Base-by-base conservation (phyloP, 1,140 invertebrate species). In the Leptonema lineaticorne region DNA sequence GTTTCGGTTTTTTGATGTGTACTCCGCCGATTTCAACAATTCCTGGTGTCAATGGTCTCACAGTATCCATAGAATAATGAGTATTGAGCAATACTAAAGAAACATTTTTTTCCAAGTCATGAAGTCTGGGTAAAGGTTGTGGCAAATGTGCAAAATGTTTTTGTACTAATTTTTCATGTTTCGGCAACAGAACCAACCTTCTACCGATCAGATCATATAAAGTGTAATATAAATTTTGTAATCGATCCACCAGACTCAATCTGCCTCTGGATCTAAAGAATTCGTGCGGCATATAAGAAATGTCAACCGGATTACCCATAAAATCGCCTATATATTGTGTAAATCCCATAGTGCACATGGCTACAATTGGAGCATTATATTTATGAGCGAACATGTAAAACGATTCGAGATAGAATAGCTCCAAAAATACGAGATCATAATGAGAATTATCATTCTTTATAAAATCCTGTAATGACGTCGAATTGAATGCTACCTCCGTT, bases 71-170 rank as follows among this genome's bases (percentile, higher is more conserved):
- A 29, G 78, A 77, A 6, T 79, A 80, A 77, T 86, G 84, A 18
- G 77, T 80, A 69, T 83, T 85, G n/a, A 82, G 74, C 29, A 89
- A 76, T 46, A 86, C 75, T 41, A 88, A 69, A n/a, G 82, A 84
- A 9, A 85, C 79, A 69, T 84, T 84, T 20, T 77, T 78, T 65
- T 82, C 78, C 45, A 88, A 69, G 33, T 86, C 80, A 0, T 76
- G 74, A 5, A 85, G 71, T 41, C 76, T 70, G 0, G 84, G 81
- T 7, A 77, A 62, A 0, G 73, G 68, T 64, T 62, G 48, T 1
- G 70, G 68, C 0, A 74, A 27, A 46, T 71, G 41, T 8, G 62
- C 56, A 33, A 80, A 80, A 57, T 80, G 75, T 14, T 72, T 74
- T 20, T 77, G 74, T 0, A 77, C 75, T 45, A 81, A 33, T 14